Percentiles rank a stretch among this genome's conserved stretches.
Conservation (phyloP, 2,888 invertebrate genomes). For the Nomada flava region DNA sequence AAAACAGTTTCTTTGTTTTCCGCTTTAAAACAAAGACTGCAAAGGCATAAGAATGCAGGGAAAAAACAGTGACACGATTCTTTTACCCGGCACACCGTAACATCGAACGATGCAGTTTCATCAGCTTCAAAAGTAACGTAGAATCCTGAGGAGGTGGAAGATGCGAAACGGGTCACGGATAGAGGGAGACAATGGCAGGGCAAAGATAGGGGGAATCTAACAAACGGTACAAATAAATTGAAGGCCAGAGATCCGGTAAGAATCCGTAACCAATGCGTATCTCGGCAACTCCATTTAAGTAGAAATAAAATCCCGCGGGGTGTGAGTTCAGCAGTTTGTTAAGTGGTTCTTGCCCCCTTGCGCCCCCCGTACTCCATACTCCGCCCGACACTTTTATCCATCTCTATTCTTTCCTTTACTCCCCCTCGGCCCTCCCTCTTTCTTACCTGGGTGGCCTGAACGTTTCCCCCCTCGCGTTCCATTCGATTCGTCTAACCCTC, state of each 20-base stretch:
- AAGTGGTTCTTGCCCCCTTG: constrained; percentile 72
- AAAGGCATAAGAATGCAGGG: too few relatives aligned
- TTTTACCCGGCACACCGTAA: background rate
- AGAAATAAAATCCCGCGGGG: constrained; percentile 81
- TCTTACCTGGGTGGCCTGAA: constrained; percentile 24
- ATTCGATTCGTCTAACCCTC: constrained; percentile 57
- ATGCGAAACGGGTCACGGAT: background rate
- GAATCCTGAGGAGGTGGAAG: background rate
- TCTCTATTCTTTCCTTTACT: constrained; percentile 19
- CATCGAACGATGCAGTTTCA: constrained; percentile 5
- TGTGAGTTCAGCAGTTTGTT: constrained; percentile 83
- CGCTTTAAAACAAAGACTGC: too few relatives aligned
- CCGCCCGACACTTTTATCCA: constrained; percentile 45
- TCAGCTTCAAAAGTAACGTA: background rate
- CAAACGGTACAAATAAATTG: constrained; percentile 71
- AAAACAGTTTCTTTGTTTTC: too few relatives aligned
- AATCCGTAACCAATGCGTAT: constrained; percentile 74
- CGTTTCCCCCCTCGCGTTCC: constrained; percentile 38
- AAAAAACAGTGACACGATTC: background rate
- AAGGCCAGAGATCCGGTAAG: constrained; percentile 45
- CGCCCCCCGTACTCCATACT: constrained; percentile 31
- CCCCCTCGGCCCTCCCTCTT: background rate
- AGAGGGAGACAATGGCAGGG: background rate
- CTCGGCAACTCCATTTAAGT: constrained; percentile 79
- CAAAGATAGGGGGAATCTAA: constrained; percentile 41